Conservation (phyloP, 92 coral and sea anemone species). For the Zoanthus solanderi region DNA sequence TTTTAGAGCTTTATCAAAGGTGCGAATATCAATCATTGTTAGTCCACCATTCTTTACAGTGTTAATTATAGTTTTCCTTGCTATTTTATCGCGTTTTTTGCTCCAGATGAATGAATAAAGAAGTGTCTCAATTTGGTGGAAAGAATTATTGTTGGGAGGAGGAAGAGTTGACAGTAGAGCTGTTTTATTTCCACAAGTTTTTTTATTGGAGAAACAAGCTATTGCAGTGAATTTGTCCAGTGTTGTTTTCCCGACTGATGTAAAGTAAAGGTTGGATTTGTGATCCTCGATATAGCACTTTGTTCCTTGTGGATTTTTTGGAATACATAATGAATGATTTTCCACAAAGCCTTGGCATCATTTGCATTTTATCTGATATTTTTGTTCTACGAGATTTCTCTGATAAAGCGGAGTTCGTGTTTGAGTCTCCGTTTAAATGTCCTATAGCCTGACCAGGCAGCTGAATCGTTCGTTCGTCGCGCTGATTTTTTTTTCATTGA, state of each 20-base stretch:
- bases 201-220: neutral
- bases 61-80: no score
- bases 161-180: no score
- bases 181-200: no score
- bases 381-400: slow-evolving; percentile 36
- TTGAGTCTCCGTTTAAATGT: slow-evolving; percentile 60
- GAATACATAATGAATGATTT: slow-evolving; percentile 61
- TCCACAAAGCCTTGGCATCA: slow-evolving; percentile 57
- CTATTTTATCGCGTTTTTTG: no score
- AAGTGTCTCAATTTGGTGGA: no score
- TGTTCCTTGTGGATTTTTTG: slow-evolving; percentile 51
- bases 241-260: slow-evolving; percentile 54
- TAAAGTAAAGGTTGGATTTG: slow-evolving; percentile 35
- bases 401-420: slow-evolving; percentile 48
- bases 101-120: no score
- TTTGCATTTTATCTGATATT: slow-evolving; percentile 54
- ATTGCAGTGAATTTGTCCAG: slow-evolving; percentile 33
- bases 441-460: slow-evolving; percentile 51
- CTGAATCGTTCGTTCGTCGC: slow-evolving; percentile 46
- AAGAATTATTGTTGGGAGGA: no score
- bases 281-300: slow-evolving; percentile 37
- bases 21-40: no score
- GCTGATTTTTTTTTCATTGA: no score
- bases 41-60: no score
- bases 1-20: no score